Evolutionary conservation across 2,888 invertebrate genomes (phyloP).

Genomic region (Sinodicranocentrus sp.): DNA sequence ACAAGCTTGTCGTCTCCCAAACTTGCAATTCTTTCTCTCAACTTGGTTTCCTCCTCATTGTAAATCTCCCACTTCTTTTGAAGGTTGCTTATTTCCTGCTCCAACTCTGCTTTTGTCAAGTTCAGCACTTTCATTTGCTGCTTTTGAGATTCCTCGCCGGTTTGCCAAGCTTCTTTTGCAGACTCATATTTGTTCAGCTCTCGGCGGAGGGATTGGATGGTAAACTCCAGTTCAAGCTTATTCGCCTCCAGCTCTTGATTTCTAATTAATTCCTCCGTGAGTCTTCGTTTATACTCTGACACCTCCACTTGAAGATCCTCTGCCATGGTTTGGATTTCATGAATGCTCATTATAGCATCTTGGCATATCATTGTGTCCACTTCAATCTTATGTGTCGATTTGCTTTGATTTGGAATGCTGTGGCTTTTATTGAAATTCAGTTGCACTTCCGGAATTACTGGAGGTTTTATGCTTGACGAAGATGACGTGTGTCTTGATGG

Average conservation of each 20-base stretch:
- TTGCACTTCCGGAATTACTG: background rate
- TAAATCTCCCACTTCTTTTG: background rate
- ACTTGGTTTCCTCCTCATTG: background rate
- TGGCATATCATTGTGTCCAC: background rate
- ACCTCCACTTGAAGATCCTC: constrained; percentile 41
- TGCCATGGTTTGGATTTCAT: constrained; percentile 34
- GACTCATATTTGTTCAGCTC: constrained; percentile 23
- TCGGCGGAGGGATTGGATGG: constrained; percentile 20
- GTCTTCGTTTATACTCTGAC: constrained; percentile 33
- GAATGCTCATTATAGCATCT: background rate
- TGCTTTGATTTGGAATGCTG: background rate
- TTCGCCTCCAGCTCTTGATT: constrained; percentile 43
- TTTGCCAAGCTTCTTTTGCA: constrained; percentile 13
- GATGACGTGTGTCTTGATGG: no score
- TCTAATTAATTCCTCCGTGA: constrained; percentile 10
- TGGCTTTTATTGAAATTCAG: background rate
- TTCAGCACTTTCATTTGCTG: background rate
- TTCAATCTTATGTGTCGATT: background rate
- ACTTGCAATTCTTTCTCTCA: background rate
- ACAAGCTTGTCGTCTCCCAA: constrained; percentile 21
- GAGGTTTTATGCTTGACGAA: no score
- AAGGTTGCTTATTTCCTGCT: background rate
- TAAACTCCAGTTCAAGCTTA: constrained; percentile 38
- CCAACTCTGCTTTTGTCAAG: background rate
- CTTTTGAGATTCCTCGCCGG: background rate